Conservation (phyloP, 2,888 invertebrate genomes). For the Hemicrepidius hirtus region DNA sequence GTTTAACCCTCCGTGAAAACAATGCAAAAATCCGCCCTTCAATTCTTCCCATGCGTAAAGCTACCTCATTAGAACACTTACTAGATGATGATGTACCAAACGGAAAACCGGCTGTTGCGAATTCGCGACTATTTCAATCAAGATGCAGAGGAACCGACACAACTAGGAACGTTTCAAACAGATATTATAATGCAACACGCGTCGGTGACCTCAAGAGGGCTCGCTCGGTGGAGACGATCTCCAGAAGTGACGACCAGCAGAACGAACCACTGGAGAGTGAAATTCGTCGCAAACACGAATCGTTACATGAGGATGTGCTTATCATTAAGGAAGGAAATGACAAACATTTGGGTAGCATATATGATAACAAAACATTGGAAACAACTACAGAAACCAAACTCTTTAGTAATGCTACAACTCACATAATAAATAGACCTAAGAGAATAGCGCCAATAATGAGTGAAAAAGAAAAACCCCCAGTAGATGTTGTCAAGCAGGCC, state of each 20-base stretch:
- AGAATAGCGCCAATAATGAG: constrained; percentile 79
- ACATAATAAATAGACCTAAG: constrained; percentile 73
- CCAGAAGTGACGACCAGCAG: constrained; percentile 76
- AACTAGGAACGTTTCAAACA: constrained; percentile 64
- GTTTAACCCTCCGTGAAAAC: constrained; percentile 87
- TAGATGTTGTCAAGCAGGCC: constrained; percentile 91
- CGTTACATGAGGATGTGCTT: constrained; percentile 73
- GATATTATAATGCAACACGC: constrained; percentile 74
- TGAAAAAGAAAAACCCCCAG: constrained; percentile 88
- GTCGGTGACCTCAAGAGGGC: constrained; percentile 86
- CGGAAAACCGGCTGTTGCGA: constrained; percentile 59
- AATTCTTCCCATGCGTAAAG: constrained; percentile 82
- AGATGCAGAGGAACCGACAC: constrained; percentile 62
- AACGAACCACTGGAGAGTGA: constrained; percentile 51
- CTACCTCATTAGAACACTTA: constrained; percentile 89
- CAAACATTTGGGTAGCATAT: constrained; percentile 59
- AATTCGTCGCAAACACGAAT: constrained; percentile 66
- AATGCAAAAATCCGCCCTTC: constrained; percentile 79
- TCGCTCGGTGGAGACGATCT: constrained; percentile 88
- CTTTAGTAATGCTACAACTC: constrained; percentile 51
- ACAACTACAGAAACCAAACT: constrained; percentile 52
- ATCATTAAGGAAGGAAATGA: constrained; percentile 68
- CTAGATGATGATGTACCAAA: constrained; percentile 78
- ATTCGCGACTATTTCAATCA: constrained; percentile 58
- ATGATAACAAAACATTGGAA: constrained; percentile 55